Conservation (phyloP, 2,797 vertebrate genomes). For the Macrochelys suwanniensis region DNA sequence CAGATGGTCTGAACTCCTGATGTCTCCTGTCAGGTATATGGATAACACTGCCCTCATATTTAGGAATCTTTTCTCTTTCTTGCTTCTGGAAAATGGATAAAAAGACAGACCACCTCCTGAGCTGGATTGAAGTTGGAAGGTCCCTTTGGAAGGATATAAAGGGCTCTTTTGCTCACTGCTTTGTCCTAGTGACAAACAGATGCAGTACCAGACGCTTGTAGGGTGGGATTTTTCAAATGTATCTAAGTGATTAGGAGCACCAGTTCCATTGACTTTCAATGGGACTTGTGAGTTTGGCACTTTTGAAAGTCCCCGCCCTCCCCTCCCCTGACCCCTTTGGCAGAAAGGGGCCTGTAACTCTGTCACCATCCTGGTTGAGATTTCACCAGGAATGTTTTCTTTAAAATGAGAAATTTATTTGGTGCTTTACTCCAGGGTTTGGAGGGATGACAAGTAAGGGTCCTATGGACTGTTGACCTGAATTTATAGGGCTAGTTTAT, state of each 20-base stretch:
- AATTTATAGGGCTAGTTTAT: too few relatives aligned
- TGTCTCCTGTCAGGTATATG: slow-evolving; percentile 1
- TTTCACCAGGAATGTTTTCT: too few relatives aligned
- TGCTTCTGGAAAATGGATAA: neutral
- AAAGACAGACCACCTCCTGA: neutral
- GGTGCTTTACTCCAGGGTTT: too few relatives aligned
- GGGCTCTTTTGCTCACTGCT: neutral
- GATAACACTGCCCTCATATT: neutral
- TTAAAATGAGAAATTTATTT: too few relatives aligned
- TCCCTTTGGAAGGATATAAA: neutral
- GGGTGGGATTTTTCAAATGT: neutral
- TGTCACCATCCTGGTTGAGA: too few relatives aligned
- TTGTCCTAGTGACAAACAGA: neutral
- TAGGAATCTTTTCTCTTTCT: neutral
- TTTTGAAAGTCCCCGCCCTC: too few relatives aligned
- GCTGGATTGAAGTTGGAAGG: neutral
- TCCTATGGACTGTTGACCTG: too few relatives aligned
- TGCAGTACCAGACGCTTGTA: neutral
- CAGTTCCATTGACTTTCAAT: neutral
- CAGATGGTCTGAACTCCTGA: neutral
- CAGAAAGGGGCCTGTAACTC: too few relatives aligned
- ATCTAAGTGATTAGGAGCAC: neutral
- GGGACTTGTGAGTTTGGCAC: neutral
- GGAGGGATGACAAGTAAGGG: too few relatives aligned
- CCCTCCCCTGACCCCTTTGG: too few relatives aligned